A percentile compares a stretch with the other conserved stretches of the same genome.
Evolutionary conservation across 2,888 invertebrate genomes (phyloP).

Genomic region (Campaea margaritaria): DNA sequence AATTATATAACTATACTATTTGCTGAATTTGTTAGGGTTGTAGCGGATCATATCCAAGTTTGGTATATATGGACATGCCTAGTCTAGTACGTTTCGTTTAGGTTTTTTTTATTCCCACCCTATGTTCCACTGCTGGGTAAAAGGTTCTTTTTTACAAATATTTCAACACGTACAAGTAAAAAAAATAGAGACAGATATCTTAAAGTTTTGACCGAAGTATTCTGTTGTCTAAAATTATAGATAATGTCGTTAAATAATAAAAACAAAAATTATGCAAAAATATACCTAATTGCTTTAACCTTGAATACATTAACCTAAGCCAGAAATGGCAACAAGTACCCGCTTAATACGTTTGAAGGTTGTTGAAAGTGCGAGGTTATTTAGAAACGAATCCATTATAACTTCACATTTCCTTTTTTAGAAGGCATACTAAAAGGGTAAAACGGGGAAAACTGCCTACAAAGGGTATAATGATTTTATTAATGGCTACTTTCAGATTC

Average conservation of each 20-base stretch:
- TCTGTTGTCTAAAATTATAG: too few relatives aligned
- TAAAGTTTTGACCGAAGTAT: too few relatives aligned
- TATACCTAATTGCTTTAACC: conserved; percentile 21
- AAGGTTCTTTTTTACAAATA: too few relatives aligned
- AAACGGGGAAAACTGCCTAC: neutral
- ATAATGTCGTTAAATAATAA: too few relatives aligned
- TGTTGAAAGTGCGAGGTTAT: conserved; percentile 16
- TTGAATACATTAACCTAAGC: conserved; percentile 24
- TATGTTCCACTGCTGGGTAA: too few relatives aligned
- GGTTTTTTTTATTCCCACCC: too few relatives aligned
- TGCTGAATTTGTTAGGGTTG: neutral
- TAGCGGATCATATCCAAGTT: too few relatives aligned
- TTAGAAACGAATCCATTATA: conserved; percentile 5
- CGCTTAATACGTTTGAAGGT: conserved; percentile 12
- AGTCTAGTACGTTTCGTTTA: too few relatives aligned
- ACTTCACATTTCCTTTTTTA: neutral
- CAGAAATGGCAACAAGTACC: conserved; percentile 16
- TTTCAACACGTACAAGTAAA: too few relatives aligned
- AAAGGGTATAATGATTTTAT: conserved; percentile 12
- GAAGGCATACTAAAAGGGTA: conserved; percentile 1
- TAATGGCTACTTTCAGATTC: conserved; percentile 1
- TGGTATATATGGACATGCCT: too few relatives aligned
- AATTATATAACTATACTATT: neutral
- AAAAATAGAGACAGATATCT: too few relatives aligned
- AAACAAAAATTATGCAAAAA: conserved; percentile 9